Conservation (phyloP, 2,888 invertebrate species). For the Clostera curtula region DNA sequence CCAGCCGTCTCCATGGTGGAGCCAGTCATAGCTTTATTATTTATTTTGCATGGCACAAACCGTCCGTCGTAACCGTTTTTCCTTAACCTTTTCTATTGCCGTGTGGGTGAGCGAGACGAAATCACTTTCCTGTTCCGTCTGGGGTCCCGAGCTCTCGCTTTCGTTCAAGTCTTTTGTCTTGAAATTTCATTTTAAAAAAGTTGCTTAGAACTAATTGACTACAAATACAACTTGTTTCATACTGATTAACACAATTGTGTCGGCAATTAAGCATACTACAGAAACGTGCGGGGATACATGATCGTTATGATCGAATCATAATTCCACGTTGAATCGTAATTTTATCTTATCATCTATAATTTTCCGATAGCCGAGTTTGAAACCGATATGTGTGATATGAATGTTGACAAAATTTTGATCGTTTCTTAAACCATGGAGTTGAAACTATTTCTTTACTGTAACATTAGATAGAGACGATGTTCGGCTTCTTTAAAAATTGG, state of each 20-base stretch:
- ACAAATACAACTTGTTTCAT: constrained; percentile 12
- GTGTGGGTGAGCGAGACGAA: constrained; percentile 35
- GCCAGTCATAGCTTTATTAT: constrained; percentile 55
- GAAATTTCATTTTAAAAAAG: constrained; percentile 3
- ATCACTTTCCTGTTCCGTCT: constrained; percentile 45
- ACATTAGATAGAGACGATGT: too few species aligned
- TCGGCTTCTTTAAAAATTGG: too few species aligned
- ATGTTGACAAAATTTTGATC: too few species aligned
- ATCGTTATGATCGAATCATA: constrained; percentile 20
- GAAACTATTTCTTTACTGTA: too few species aligned
- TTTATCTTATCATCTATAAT: constrained; percentile 20
- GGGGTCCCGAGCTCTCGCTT: constrained; percentile 45
- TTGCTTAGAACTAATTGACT: constrained; percentile 5
- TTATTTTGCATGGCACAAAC: constrained; percentile 62
- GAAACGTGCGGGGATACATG: constrained; percentile 16
- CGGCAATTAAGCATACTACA: constrained; percentile 16
- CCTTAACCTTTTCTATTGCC: constrained; percentile 45
- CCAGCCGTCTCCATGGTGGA: constrained; percentile 44
- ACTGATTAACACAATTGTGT: constrained; percentile 17
- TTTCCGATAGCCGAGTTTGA: too few species aligned
- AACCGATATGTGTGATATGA: too few species aligned
- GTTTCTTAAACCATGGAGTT: too few species aligned
- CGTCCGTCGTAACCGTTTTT: constrained; percentile 64
- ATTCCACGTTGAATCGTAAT: constrained; percentile 18
- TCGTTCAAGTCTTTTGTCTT: constrained; percentile 29